Percentiles rank a stretch among this genome's conserved stretches.
These are phyloP conservation scores for Phaethon lepturus DNA, from an alignment of 2,113 vertebrate genomes.

Conservation along the genomic window DNA sequence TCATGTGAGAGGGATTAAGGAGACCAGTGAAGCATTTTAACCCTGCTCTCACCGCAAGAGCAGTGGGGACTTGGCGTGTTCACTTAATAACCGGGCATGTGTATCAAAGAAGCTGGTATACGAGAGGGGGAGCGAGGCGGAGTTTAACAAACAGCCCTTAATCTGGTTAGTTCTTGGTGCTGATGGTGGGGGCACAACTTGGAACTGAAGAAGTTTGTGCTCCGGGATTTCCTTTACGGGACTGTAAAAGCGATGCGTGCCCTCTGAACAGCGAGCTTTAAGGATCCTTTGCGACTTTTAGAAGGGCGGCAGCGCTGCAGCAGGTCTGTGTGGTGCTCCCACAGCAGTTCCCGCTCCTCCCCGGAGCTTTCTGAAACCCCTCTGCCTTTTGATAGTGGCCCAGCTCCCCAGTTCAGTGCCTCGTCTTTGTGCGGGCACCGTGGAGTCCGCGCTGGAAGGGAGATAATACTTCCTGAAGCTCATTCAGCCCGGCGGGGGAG, in stretches of 20 bases:
- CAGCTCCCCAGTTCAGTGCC: slow-evolving; percentile 46
- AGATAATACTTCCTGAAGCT: slow-evolving; percentile 65
- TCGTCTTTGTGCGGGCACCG: slow-evolving; percentile 25
- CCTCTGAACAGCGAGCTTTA: fast-evolving
- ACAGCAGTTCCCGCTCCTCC: neutral
- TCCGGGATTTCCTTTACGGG: neutral
- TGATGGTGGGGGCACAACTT: neutral
- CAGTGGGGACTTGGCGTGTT: neutral
- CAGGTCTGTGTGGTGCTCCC: neutral
- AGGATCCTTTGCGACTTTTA: neutral
- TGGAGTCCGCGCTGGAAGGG: slow-evolving; percentile 2
- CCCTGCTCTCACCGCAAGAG: neutral
- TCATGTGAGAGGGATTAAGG: slow-evolving; percentile 30
- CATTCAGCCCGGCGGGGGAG: slow-evolving; percentile 51
- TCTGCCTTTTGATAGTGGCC: slow-evolving; percentile 24
- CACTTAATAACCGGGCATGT: neutral
- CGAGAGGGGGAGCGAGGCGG: neutral
- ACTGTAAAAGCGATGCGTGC: fast-evolving
- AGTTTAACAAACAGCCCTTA: slow-evolving; percentile 12
- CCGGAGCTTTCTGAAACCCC: slow-evolving; percentile 4
- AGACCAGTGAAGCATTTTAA: slow-evolving; percentile 29
- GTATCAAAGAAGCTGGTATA: neutral
- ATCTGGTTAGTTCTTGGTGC: neutral
- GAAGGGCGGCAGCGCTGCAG: neutral
- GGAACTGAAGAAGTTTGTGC: neutral